Evolutionary conservation across 2,888 invertebrate genomes (phyloP), one percentile per base, ranked within the genome.

Genomic region (Eumacrocentrus americanus): DNA sequence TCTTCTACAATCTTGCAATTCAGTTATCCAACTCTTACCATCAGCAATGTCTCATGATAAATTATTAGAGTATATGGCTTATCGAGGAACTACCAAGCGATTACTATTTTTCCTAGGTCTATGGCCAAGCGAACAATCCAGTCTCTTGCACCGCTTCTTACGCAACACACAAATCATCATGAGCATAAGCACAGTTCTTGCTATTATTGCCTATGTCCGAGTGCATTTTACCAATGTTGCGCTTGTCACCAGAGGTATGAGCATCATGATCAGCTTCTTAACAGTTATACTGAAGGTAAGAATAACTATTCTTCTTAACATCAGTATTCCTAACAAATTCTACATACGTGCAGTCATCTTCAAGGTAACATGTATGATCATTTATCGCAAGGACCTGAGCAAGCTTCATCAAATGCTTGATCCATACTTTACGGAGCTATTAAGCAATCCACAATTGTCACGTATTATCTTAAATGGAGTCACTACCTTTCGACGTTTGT

Each of bases 241-340:
- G 7, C 53, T 58, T 11, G 47, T 58, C 3, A 66, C 66, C 4
- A 61, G 48, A 29, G 61, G 61, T 34, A 40, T 66, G 23, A 62
- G 63, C 22, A 47, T 65, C 11, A 62, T 57, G 6, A 61, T 58
- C 16, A 59, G 61, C 20, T 63, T 57, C 47, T 58, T 55, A 11
- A 60, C 59, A 2, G 54, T 61, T 0, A 38, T 44, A 12, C 2
- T 52, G n/a, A 59, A 58, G 55, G 58, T 54, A 59, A 50, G 29
- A 29, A 29, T 29, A 29, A 4, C 29, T 4, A 20, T 12, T 12
- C 12, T 37, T 4, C 18, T 29, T 25, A 14, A 18, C 16, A 34
- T 14, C 7, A 29, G 22, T 38, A 1, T 20, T 38, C n/a, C 7
- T 37, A 18, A 9, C 14, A 1, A 7, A 11, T 18, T 18, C 11